Conservation (phyloP, 2,888 invertebrate genomes). For the Nomada fucata region DNA sequence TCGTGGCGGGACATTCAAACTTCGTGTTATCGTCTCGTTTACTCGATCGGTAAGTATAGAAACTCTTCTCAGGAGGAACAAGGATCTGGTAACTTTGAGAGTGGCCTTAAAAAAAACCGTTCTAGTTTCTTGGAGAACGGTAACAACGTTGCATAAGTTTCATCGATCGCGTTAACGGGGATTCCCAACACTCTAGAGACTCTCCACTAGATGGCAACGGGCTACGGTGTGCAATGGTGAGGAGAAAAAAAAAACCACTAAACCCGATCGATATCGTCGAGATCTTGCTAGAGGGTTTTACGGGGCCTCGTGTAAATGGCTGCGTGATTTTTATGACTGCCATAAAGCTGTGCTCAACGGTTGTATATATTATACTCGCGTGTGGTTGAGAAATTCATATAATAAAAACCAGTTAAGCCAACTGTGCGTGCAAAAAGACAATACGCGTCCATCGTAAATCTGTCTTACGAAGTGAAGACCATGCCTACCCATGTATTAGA, state of each 20-base stretch:
- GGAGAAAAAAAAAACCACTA: conserved; percentile 15
- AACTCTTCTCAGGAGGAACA: not conserved
- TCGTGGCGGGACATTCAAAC: conserved; percentile 12
- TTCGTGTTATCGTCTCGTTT: not conserved
- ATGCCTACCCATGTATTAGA: not conserved
- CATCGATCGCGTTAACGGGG: conserved; percentile 37
- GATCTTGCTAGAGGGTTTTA: conserved; percentile 26
- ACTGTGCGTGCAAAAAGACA: not conserved
- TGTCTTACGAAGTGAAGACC: not conserved
- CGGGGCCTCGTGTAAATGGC: conserved; percentile 12
- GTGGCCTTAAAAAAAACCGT: not conserved
- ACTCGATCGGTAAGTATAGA: not conserved
- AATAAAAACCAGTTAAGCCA: not conserved
- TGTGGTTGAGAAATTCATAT: not conserved
- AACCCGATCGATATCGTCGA: conserved; percentile 39
- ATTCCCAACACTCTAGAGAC: not conserved
- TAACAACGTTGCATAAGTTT: conserved; percentile 22
- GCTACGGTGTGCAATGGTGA: not conserved
- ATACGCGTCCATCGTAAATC: conserved; percentile 11
- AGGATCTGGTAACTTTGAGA: not conserved
- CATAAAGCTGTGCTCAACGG: not conserved
- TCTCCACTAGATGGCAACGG: conserved; percentile 54
- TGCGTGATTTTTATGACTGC: conserved; percentile 31
- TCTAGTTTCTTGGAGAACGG: too few relatives aligned
- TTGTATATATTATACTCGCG: not conserved